Conservation (phyloP, 2,888 invertebrate species). For the Epirrita christyi region DNA sequence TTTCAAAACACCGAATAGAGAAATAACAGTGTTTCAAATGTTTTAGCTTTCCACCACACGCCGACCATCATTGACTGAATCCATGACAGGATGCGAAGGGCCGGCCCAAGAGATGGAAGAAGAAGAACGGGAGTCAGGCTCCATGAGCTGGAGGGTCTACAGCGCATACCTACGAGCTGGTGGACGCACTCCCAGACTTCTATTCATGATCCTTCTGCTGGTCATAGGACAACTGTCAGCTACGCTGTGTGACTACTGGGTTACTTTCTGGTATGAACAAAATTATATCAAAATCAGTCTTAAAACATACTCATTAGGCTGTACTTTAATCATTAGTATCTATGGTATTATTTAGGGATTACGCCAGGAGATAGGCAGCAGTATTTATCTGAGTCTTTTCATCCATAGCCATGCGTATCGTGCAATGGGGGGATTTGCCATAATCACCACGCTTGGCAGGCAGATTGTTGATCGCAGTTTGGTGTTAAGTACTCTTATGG, state of each 20-base stretch:
- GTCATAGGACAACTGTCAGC: slow-evolving; percentile 87
- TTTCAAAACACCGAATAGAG: not conserved
- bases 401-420: too few species aligned
- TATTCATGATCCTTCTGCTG: slow-evolving; percentile 83
- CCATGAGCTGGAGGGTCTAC: slow-evolving; percentile 87
- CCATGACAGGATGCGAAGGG: slow-evolving; percentile 66
- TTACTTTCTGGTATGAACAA: slow-evolving; percentile 87
- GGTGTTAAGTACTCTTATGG: too few species aligned
- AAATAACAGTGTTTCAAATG: not conserved
- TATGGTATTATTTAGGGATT: too few species aligned
- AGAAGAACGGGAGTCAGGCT: slow-evolving; percentile 86
- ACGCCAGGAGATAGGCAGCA: too few species aligned
- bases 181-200: slow-evolving; percentile 81
- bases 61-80: slow-evolving; percentile 76
- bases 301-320: too few species aligned
- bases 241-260: slow-evolving; percentile 90
- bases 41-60: slow-evolving; percentile 74
- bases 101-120: slow-evolving; percentile 85
- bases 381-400: too few species aligned
- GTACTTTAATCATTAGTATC: too few species aligned
- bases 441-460: too few species aligned
- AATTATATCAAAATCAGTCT: too few species aligned
- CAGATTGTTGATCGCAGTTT: too few species aligned
- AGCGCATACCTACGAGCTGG: slow-evolving; percentile 86
- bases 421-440: too few species aligned